phyloP scores from a whole-genome alignment of 2,888 invertebrate species.

The Erebia epiphron region DNA sequence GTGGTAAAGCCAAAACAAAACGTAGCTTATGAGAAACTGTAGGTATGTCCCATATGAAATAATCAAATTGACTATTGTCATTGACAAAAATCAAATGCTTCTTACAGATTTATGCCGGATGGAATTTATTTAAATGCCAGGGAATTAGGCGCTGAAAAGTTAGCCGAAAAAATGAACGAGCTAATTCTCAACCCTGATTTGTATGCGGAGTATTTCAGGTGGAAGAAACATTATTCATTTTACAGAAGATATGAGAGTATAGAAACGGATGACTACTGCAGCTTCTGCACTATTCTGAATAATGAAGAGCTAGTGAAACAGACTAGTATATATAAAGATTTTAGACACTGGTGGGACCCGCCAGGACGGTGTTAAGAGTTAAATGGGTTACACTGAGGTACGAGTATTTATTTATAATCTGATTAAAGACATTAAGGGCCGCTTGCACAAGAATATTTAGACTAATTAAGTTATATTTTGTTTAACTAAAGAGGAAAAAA shows the following conservation, averaged over 20 bases:
- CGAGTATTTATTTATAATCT: background rate
- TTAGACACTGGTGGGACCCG: slow-evolving; percentile 65
- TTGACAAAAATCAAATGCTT: background rate
- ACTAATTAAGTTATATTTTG: too few relatives aligned
- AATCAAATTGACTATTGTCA: too few relatives aligned
- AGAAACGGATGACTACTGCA: slow-evolving; percentile 68
- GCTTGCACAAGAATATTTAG: too few relatives aligned
- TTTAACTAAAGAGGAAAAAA: too few relatives aligned
- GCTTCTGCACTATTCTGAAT: slow-evolving; percentile 63
- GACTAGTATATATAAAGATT: slow-evolving; percentile 53
- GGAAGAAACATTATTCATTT: slow-evolving; percentile 68
- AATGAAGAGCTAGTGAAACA: slow-evolving; percentile 53
- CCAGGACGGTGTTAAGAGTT: slow-evolving; percentile 40
- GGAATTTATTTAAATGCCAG: slow-evolving; percentile 65
- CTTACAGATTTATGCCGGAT: slow-evolving; percentile 68
- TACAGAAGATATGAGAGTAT: slow-evolving; percentile 51
- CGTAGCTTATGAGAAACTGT: too few relatives aligned
- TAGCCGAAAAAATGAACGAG: slow-evolving; percentile 45
- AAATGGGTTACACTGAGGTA: background rate
- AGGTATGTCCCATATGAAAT: too few relatives aligned
- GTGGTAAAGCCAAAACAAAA: too few relatives aligned
- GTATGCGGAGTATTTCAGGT: slow-evolving; percentile 65
- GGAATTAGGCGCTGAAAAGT: slow-evolving; percentile 45
- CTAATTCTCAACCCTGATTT: slow-evolving; percentile 48
- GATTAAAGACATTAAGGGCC: background rate